These are phyloP conservation scores for Tetragonisca angustula DNA, from an alignment of 2,888 invertebrate genomes.

Conservation along the genomic window DNA sequence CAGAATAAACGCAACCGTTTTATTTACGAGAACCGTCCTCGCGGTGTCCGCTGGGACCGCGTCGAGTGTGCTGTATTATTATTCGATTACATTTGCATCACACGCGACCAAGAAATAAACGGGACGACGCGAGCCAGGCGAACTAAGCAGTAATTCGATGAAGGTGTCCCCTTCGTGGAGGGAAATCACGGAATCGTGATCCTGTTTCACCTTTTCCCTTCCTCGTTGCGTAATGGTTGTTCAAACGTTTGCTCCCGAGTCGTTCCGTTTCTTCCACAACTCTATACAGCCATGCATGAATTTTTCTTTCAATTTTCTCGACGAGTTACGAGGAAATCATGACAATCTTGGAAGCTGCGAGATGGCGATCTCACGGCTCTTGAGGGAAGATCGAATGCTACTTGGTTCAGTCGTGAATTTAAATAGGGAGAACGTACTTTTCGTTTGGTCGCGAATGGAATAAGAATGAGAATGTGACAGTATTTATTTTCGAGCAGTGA, in stretches of 20 bases:
- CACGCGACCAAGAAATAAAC: conserved; percentile 43
- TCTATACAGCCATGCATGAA: neutral
- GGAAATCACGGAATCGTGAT: conserved; percentile 26
- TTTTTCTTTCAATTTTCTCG: neutral
- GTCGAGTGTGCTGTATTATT: conserved; percentile 35
- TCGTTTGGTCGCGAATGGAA: neutral
- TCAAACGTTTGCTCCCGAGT: neutral
- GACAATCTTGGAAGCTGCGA: neutral
- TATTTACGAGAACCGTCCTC: conserved; percentile 34
- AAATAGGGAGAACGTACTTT: neutral
- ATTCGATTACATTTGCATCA: conserved; percentile 51
- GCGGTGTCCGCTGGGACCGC: conserved; percentile 31
- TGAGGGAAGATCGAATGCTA: neutral
- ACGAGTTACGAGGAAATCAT: neutral
- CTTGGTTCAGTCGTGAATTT: neutral
- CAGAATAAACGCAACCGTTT: conserved; percentile 24
- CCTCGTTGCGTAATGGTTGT: neutral
- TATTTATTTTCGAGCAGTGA: neutral
- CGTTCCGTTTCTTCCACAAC: neutral
- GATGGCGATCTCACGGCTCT: neutral
- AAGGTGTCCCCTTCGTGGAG: neutral
- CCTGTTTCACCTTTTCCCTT: neutral
- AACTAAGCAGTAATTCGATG: conserved; percentile 10
- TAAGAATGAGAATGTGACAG: neutral
- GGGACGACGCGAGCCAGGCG: conserved; percentile 11